Base-by-base conservation (phyloP, 2,797 vertebrate species). In the Eulemur coronatus region DNA sequence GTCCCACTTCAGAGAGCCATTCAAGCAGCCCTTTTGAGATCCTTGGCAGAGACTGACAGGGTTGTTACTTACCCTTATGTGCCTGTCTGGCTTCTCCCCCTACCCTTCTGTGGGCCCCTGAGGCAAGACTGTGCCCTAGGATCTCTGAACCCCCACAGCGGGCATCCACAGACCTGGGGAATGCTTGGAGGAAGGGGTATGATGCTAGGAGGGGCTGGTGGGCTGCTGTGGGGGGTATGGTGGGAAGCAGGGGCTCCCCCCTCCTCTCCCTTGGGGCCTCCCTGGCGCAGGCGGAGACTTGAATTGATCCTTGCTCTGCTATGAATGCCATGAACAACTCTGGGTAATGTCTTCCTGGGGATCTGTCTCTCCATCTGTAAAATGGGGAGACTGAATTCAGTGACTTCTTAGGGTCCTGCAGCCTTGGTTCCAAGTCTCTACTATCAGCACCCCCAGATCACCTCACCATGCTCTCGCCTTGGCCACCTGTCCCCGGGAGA, bases 391-490 rank as follows among this genome's bases (percentile, higher is more conserved):
- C 33, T 59, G 46, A 93, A 75, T 88, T 65, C 57, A n/a, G 1
- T 35, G 35, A 70, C 57, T 69, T 95, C n/a, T 91, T 46, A 63
- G 70, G 18, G 10, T 35, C 48, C 73, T 7, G 61, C 41, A 73
- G 18, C 33, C 46, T 80, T 48, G 84, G 46, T 52, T 82, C 78
- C 59, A 78, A 86, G 67, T 81, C 86, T 90, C 38, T 52, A 20
- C 59, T 43, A 4, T 63, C 72, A 24, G 52, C 11, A 17, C 33
- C 46, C 70, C 38, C n/a, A 59, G 78, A 26, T 87, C 13, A 41
- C 38, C 15, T 17, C 33, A 30, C 30, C n/a, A 7, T 9, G 15
- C 41, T 67, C 52, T 26, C 1, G 7, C 5, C 15, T 0, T 0
- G 10, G 48, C 17, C 55, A 75, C 89, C 24, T 14, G 24, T 50